Percentiles rank a stretch among this genome's conserved stretches.
phyloP scores from a whole-genome alignment of 2,888 invertebrate species.

The Hyposoter didymator region DNA sequence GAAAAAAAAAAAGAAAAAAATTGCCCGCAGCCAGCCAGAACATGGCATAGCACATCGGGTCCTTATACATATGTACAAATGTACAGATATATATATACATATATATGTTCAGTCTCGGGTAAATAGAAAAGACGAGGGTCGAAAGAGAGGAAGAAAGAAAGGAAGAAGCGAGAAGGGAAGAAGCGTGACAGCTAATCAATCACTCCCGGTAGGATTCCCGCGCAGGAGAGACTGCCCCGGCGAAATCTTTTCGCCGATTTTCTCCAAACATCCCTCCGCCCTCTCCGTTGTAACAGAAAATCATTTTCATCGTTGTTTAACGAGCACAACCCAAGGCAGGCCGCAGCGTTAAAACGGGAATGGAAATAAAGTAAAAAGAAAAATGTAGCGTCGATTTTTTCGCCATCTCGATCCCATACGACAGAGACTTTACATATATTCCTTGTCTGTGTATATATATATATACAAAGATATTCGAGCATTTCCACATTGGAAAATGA shows the following conservation, averaged over 20 bases:
- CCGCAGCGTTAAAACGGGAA: constrained; percentile 18
- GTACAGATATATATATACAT: background rate
- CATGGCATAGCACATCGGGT: constrained; percentile 34
- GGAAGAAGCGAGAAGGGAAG: constrained; percentile 40
- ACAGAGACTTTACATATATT: constrained; percentile 48
- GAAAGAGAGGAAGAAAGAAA: constrained; percentile 39
- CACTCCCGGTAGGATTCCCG: constrained; percentile 62
- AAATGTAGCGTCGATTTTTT: constrained; percentile 55
- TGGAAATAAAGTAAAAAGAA: constrained; percentile 17
- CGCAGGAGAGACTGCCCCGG: constrained; percentile 55
- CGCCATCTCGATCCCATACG: background rate
- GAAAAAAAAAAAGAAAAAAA: constrained; percentile 47
- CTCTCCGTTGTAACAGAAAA: constrained; percentile 65
- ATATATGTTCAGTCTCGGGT: constrained; percentile 48
- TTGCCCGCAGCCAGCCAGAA: constrained; percentile 58
- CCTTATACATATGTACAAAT: constrained; percentile 19
- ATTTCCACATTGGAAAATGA: constrained; percentile 32
- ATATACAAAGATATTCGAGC: background rate
- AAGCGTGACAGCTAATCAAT: constrained; percentile 67
- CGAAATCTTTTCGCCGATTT: constrained; percentile 68
- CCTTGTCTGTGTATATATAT: background rate
- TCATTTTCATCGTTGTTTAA: constrained; percentile 63
- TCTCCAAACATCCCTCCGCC: constrained; percentile 60
- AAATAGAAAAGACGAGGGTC: constrained; percentile 61
- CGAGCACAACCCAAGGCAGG: constrained; percentile 33